A percentile compares a stretch with the other conserved stretches of the same genome.
Conservation (phyloP, 1,140 invertebrate genomes). For the Drosophila kohkoa region DNA sequence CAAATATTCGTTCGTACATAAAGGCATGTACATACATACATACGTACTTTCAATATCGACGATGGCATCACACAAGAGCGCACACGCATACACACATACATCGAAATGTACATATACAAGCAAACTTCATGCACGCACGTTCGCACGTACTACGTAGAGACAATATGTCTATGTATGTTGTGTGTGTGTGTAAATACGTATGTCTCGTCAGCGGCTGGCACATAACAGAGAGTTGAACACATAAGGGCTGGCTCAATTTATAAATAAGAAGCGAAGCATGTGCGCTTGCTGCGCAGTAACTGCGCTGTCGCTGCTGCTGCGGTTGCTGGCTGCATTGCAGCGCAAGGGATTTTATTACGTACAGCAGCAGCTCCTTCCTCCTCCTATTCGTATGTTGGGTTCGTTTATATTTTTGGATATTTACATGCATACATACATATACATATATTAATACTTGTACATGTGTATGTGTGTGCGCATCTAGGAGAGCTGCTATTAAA, state of each 20-base stretch:
- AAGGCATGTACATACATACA: constrained; percentile 59
- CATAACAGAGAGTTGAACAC: constrained; percentile 73
- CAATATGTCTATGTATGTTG: constrained; percentile 37
- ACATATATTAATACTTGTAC: constrained; percentile 7
- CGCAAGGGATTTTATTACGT: constrained; percentile 82
- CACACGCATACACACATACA: constrained; percentile 62
- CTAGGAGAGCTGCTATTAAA: constrained; percentile 39
- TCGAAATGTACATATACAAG: constrained; percentile 51
- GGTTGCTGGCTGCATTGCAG: constrained; percentile 48
- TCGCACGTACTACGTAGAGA: constrained; percentile 60
- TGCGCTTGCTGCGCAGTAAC: constrained; percentile 51
- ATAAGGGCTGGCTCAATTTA: constrained; percentile 80
- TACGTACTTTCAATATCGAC: constrained; percentile 80
- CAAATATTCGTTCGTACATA: constrained; percentile 47
- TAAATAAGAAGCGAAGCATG: constrained; percentile 77
- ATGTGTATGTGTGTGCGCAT: constrained; percentile 27
- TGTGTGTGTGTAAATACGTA: constrained; percentile 24
- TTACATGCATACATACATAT: constrained; percentile 59
- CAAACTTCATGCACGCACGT: constrained; percentile 51
- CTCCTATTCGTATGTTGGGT: constrained; percentile 43
- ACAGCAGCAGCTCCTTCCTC: constrained; percentile 41
- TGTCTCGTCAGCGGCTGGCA: constrained; percentile 52
- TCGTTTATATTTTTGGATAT: constrained; percentile 81
- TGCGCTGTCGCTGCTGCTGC: constrained; percentile 28
- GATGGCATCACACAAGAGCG: constrained; percentile 80